Evolutionary conservation across 2,113 vertebrate genomes (phyloP).

Genomic region (Lagopus muta): DNA sequence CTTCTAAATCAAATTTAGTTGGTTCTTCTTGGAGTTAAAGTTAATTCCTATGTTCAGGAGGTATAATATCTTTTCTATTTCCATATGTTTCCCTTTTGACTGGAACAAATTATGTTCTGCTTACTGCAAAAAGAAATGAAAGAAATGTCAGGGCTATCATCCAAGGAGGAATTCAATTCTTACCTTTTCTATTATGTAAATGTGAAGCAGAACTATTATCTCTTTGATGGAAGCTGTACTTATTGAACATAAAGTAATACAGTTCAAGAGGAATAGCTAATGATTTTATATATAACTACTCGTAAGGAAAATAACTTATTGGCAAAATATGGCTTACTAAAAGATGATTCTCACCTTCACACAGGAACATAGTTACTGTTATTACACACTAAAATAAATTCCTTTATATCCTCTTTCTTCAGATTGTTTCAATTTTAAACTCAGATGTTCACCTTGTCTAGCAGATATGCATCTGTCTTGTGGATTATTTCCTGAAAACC

Average conservation of each 20-base stretch:
- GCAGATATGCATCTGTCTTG: neutral
- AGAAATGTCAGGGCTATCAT: conserved; percentile 6
- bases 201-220: neutral
- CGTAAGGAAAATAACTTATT: neutral
- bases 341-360: neutral
- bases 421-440: neutral
- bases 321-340: neutral
- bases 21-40: neutral
- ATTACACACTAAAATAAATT: neutral
- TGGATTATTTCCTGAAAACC: neutral
- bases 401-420: neutral
- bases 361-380: neutral
- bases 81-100: conserved; percentile 23
- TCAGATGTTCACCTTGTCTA: neutral
- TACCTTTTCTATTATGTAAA: conserved; percentile 37
- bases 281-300: neutral
- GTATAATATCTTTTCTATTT: neutral
- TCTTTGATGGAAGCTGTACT: neutral
- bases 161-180: conserved; percentile 7
- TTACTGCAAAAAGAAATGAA: neutral
- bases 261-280: conserved; percentile 10
- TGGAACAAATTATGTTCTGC: neutral
- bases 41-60: neutral
- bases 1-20: neutral
- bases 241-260: neutral